These are phyloP conservation scores for Peromyscus eremicus DNA, from an alignment of 2,797 vertebrate species.

Conservation along the genomic window DNA sequence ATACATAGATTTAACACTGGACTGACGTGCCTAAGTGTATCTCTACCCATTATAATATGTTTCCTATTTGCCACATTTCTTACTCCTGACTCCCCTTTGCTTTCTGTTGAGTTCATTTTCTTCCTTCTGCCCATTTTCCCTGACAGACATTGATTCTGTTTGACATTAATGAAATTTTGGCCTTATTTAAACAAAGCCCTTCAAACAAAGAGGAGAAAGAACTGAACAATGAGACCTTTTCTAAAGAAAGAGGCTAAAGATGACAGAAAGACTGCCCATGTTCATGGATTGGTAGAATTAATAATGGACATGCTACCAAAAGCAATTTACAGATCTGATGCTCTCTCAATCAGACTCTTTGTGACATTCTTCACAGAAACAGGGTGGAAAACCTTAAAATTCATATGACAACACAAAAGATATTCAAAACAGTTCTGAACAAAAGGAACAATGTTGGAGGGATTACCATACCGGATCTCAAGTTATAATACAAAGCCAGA, in stretches of 20 bases:
- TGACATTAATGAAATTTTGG: not conserved
- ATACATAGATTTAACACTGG: not conserved
- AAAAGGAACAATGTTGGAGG: not conserved
- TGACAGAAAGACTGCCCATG: not conserved
- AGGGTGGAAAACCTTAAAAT: not conserved
- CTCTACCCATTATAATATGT: not conserved
- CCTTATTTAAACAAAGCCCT: not conserved
- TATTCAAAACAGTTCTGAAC: not conserved
- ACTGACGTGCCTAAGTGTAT: not conserved
- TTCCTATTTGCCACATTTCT: not conserved
- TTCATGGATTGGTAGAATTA: not conserved
- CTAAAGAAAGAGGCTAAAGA: not conserved
- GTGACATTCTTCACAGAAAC: not conserved
- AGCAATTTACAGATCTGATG: not conserved
- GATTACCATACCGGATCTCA: not conserved
- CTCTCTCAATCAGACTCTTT: not conserved
- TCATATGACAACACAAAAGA: not conserved
- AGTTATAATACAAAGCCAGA: not conserved
- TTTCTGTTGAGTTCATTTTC: not conserved
- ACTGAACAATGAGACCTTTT: not conserved
- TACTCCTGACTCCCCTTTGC: not conserved
- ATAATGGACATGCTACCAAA: not conserved
- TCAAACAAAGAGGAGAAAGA: not conserved
- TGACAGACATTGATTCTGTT: not conserved
- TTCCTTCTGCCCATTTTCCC: not conserved